Evolutionary conservation across 2,797 vertebrate species (phyloP), one percentile per base, ranked within the genome.

Genomic region (Cryptoprocta ferox): DNA sequence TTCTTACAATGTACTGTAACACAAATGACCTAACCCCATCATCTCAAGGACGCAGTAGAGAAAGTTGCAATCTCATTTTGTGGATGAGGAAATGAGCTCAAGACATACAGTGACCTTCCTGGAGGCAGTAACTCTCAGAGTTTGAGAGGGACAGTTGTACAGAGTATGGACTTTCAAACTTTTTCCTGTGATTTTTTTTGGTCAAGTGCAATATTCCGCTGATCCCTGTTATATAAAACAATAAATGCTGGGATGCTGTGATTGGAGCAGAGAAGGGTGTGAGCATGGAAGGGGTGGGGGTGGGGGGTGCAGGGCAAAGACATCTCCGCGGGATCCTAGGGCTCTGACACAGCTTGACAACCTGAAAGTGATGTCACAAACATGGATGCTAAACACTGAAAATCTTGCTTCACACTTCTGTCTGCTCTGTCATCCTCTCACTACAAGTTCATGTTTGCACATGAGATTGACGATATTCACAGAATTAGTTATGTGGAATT

Each of bases 171-270:
- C 16, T 39, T 94, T 76, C 13, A 16, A 21, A 66, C 85, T 66
- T 80, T 70, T 30, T 84, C 24, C 18, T 89, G 16, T 50, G 6
- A 32, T 11, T 82, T 89, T 83, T 91, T 75, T 95, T 42, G 32
- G 32, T 79, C 63, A 73, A 89, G 45, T n/a, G 8, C 5, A 53
- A 7, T 65, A 59, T 53, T 88, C 19, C 53, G 42, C 35, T 53
- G 24, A 73, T 73, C 6, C 3, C 26, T n/a, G 39, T 9, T 28
- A 1, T 37, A 28, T 16, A 75, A 75, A 71, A 39, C 16, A 65
- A 15, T 39, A 80, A 73, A 66, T 6, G 1, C 35, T 53, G 39
- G 48, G 35, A 26, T 83, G 21, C 15, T 84, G n/a, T 6, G 32
- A 37, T 10, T 9, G 4, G 45, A 39, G 42, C 32, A 18, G 63